Evolutionary conservation across 35 echinoderm and acorn worm genomes (phyloP), one percentile per base, ranked within the genome.

Genomic region (Apostichopus californicus): DNA sequence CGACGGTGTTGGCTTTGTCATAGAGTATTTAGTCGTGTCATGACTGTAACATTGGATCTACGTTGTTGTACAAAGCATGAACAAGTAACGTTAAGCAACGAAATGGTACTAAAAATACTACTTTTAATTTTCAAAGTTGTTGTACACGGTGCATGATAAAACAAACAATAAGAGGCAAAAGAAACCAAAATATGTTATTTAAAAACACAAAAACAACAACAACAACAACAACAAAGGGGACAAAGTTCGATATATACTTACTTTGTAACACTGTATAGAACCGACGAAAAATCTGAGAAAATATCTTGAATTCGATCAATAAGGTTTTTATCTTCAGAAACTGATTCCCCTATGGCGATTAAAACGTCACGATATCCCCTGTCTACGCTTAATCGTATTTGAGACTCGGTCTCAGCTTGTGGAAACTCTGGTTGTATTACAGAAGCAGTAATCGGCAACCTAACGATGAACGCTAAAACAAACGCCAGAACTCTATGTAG

Each of bases 181-280:
- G 34, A 46, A 2, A 46, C 34, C 34, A 46, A 46, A 46, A 61
- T 61, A 61, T 61, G 58, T 61, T 61, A 61, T 61, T 9, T 61
- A 5, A 8, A 12, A 61, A 61, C 58, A 61, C 12, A 61, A 61
- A 3, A 12, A 61, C 58, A 61, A 61, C 12, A 61, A 75, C 64
- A 12, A 61, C 58, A 61, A 61, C 12, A 61, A 75, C 64, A 14
- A 9, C 18, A 18, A 68, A 10, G 64, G 11, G 64, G 64, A 68
- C 64, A 68, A 11, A 68, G 64, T 46, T 46, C 34, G 34, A n/a
- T 18, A 75, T 56, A 9, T 60, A 85, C 81, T 85, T 85, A 85
- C 81, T 85, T 85, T 85, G 81, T 85, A 8, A 59, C 81, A 9
- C 54, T 7, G n/a, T 60, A 85, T 54, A 85, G 81, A 58, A 85